Base-by-base conservation (phyloP, 1,140 invertebrate species). In the Mya arenaria region DNA sequence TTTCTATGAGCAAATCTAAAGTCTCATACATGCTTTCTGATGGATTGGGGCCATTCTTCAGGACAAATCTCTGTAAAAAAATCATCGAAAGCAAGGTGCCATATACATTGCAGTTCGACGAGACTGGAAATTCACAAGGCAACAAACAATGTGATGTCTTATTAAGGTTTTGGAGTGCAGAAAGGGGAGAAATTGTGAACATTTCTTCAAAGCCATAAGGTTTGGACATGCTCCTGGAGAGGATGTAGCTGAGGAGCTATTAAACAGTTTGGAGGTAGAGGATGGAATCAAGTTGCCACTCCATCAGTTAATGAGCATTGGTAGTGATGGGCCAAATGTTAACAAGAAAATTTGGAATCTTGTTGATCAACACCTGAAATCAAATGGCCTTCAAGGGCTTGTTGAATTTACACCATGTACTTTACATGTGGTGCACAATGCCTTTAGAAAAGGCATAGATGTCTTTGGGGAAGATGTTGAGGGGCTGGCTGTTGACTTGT, bases 401-500 rank as follows among this genome's bases (percentile, higher is more conserved):
- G 68, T 72, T 13, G 44, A 72, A 4, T 72, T 72, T 32, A 72
- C 39, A 6, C 36, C 68, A 52, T 72, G 41, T 52, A 41, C 28
- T 55, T 44, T 30, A 44, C 68, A 48, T 44, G 41, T 52, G 3
- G 28, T 72, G 13, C 68, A 72, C 41, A 72, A 72, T 52, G 68
- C 48, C n/a, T 72, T 72, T 44, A 72, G 68, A 34, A 72, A 72
- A 52, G 68, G 68, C n/a, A n/a, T n/a, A n/a, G n/a, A n/a, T n/a
- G n/a, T n/a, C n/a, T 36, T 28, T 58, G 52, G 56, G 19, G n/a
- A 17, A n/a, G 69, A 73, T 17, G 44, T 55, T 17, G 69, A 73
- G 25, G 37, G 58, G 32, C 10, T 73, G 15, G 23, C 32, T n/a
- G 39, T 69, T 41, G 66, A 69, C 41, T 17, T 73, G 55, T 19